Percentiles rank a stretch among this genome's conserved stretches.
Evolutionary conservation across 2,113 vertebrate genomes (phyloP).

Genomic region (Candoia aspera): DNA sequence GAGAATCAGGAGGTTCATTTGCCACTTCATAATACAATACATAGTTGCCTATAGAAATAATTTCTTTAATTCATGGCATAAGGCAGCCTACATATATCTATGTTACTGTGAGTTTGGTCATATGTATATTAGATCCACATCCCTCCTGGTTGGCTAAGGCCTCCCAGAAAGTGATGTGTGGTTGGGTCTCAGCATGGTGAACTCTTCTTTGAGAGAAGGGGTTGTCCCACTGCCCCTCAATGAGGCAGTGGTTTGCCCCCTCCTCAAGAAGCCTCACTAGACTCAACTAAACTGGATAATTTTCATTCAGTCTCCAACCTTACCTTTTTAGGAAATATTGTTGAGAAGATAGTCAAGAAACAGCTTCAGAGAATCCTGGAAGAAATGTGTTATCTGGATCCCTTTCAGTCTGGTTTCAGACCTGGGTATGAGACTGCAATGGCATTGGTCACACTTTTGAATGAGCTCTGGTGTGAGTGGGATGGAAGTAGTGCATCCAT

Average conservation of each 20-base stretch:
- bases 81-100: neutral
- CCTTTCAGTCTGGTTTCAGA: neutral
- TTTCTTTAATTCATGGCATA: neutral
- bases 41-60: neutral
- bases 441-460: neutral
- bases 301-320: neutral
- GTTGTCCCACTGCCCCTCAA: neutral
- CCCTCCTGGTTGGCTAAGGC: neutral
- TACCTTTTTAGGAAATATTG: neutral
- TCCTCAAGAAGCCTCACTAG: neutral
- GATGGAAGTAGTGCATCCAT: neutral
- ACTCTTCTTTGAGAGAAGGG: neutral
- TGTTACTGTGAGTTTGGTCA: neutral
- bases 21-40: conserved; percentile 5
- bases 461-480: neutral
- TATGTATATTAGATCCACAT: neutral
- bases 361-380: neutral
- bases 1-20: conserved; percentile 5
- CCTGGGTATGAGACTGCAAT: neutral
- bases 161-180: neutral
- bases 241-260: neutral
- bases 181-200: neutral
- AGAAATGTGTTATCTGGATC: neutral
- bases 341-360: neutral
- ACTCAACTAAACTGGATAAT: neutral